phyloP scores from a whole-genome alignment of 1,140 invertebrate species.

The Euwallacea fornicatus region DNA sequence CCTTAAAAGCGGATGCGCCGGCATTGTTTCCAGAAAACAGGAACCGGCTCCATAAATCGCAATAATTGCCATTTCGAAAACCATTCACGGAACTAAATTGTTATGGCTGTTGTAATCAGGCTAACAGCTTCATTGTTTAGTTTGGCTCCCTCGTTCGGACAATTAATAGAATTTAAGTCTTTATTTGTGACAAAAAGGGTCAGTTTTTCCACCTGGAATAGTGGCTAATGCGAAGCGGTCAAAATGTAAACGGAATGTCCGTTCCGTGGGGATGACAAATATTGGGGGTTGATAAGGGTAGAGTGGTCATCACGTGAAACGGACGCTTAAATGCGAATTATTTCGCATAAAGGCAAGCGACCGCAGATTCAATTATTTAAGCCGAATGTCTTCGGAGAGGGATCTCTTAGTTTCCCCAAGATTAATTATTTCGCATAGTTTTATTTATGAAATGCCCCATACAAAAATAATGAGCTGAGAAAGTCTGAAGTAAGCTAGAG shows the following conservation, averaged over 20 bases:
- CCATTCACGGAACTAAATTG: constrained; percentile 28
- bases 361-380: constrained; percentile 34
- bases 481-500: neutral
- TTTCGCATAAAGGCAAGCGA: constrained; percentile 32
- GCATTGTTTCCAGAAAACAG: constrained; percentile 17
- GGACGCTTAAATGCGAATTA: constrained; percentile 27
- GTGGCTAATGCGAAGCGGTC: neutral
- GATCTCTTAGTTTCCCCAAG: neutral
- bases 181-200: constrained; percentile 1
- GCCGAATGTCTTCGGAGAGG: constrained; percentile 14
- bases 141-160: constrained; percentile 20
- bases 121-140: constrained; percentile 32
- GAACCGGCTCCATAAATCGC: constrained; percentile 20
- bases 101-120: constrained; percentile 26
- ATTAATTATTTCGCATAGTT: neutral
- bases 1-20: constrained; percentile 15
- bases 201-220: constrained; percentile 3
- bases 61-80: constrained; percentile 24
- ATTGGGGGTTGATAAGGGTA: constrained; percentile 31
- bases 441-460: neutral
- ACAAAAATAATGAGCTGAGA: neutral
- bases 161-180: constrained; percentile 11
- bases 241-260: neutral
- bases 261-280: constrained; percentile 25
- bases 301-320: constrained; percentile 18